Base-by-base conservation (phyloP, 1,140 invertebrate genomes). In the Mamestra configurata region DNA sequence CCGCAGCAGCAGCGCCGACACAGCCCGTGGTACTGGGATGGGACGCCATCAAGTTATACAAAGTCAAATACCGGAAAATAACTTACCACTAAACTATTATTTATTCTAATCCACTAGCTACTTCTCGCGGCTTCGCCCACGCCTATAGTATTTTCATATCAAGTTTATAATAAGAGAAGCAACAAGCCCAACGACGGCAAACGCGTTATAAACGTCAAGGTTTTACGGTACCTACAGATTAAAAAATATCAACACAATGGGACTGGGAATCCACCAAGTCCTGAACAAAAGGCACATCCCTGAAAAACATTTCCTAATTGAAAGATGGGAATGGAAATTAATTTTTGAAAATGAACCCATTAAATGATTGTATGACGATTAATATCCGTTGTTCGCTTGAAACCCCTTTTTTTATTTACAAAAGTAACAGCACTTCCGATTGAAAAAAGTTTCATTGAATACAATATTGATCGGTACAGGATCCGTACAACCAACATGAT, bases 351-450 rank as follows among this genome's bases (percentile, higher is more conserved):
- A 86, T 81, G 73, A 82, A 51, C 81, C 79, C 40, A 84, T 85
- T 84, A 86, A 70, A 76, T 82, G 82, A 86, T 86, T 83, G 86
- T 87, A 73, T 83, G 79, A 79, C 83, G 81, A 87, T 88, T 88
- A 85, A 90, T 90, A 83, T 90, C 86, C 85, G 87, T 66, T 81
- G 46, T 72, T 66, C 40, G 31, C 35, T 6, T 76, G 77, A 79
- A 89, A 85, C 77, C 79, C 66, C 59, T 79, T 84, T 87, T 70
- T 84, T 84, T 84, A 86, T 87, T 87, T 81, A 78, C 77, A 72
- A 77, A 61, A 64, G 59, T 68, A 66, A 35, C 61, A 72, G 40
- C 64, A 76, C 64, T 68, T 68, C 64, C 64, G 37, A 24, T 68
- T 46, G 40, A 20, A n/a, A 68, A 59, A 35, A 46, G 3, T 24